Base-by-base conservation (phyloP, 2,888 invertebrate species). In the Xestia rhomboidea region DNA sequence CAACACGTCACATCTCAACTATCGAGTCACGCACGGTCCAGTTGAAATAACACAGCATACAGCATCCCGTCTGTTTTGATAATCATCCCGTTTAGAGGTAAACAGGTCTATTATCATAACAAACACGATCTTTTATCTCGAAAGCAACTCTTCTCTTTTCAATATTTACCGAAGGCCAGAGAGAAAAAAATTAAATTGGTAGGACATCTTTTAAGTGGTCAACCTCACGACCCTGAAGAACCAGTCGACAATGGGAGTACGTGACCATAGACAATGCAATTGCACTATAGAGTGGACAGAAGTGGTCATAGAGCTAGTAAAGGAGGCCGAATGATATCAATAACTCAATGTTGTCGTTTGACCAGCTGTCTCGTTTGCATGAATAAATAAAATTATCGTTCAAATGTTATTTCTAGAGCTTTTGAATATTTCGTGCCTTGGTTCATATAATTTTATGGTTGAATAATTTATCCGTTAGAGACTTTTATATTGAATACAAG, bases 11-110 rank as follows among this genome's bases (percentile, higher is more conserved):
- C 77, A 79, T 79, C 82, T 82, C 73, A 74, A 87, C 82, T 85
- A 85, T 76, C 75, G 77, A 89, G 90, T 92, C 94, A 94, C 93
- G 94, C 92, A 89, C 91, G 91, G 94, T 93, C 95, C 96, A 96
- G 96, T 95, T 96, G 96, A 89, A 95, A 95, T 92, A 96, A 96
- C 96, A 96, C 86, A 96, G 96, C 95, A 95, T 95, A 96, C 86
- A 96, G 96, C 95, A 95, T 96, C 95, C 94, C 89, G 88, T 80
- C 82, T 93, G 89, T 93, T 93, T 90, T 92, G 90, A 91, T 90
- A 91, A 90, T 88, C 88, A 89, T 92, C 91, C 91, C 90, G 90
- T 91, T 91, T 89, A 90, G 89, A 87, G 85, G 79, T 89, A 91
- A 92, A 93, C 91, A 88, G 89, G 87, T 89, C 82, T 78, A 83